Conservation (phyloP, 2,797 vertebrate genomes). For the Prionace glauca region DNA sequence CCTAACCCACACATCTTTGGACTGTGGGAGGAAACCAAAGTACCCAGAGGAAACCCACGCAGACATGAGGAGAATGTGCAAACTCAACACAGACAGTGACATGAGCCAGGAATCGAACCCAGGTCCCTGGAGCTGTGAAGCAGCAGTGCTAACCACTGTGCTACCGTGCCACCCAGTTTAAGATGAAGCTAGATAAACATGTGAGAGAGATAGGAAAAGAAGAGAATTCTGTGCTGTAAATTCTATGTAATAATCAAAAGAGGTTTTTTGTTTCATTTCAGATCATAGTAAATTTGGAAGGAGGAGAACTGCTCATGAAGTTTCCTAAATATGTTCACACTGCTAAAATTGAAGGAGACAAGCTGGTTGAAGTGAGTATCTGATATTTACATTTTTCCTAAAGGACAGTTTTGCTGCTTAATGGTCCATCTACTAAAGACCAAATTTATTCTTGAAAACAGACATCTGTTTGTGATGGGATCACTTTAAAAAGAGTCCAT, state of each 20-base stretch:
- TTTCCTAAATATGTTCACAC: constrained; percentile 21
- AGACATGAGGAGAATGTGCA: too few species aligned
- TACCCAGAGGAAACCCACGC: too few species aligned
- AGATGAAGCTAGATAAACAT: too few species aligned
- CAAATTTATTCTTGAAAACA: not conserved
- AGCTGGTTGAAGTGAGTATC: constrained; percentile 8
- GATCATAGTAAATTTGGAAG: not conserved
- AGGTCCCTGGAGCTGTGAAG: too few species aligned
- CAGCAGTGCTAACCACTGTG: too few species aligned
- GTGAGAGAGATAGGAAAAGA: not conserved
- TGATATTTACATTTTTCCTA: not conserved
- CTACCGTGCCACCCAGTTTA: not conserved
- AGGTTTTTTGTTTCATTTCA: not conserved
- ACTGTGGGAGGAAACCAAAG: too few species aligned
- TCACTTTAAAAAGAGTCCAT: not conserved
- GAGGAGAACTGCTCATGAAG: not conserved
- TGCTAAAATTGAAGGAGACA: constrained; percentile 4
- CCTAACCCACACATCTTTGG: too few species aligned
- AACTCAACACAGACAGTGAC: too few species aligned
- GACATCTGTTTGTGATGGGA: not conserved
- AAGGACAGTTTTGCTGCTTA: not conserved
- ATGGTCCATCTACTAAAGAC: not conserved
- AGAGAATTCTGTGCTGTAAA: not conserved
- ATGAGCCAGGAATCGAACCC: too few species aligned
- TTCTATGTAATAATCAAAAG: not conserved